Base-by-base conservation (phyloP, 2,888 invertebrate species). In the Ormia ochracea region DNA sequence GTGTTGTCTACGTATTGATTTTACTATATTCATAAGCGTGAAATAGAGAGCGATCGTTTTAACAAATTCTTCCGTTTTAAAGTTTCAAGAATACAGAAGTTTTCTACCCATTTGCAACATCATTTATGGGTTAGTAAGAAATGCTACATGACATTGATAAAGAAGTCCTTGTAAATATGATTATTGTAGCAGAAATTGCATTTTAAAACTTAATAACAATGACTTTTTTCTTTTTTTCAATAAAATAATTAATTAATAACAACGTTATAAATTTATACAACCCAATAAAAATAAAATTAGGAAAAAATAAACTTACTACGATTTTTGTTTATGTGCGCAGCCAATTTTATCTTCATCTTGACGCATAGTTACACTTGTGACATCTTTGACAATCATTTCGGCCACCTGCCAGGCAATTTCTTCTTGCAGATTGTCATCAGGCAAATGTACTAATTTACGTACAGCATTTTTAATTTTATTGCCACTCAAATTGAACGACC, bases 371-470 rank as follows among this genome's bases (percentile, higher is more conserved):
- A 97, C 92, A 89, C 93, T 95, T 45, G 97, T 97, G 78, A 98
- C 95, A 91, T 98, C 98, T 90, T 95, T 96, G 48, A 98, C 94
- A 86, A 98, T 98, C 96, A 97, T 97, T 90, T 97, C 96, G 26
- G 98, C 98, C 82, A 98, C 96, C 91, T 97, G 96, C 95, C 98
- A 96, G 4, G 98, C 98, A 92, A 98, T 94, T 89, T 98, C 98
- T 90, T 98, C 98, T 90, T 98, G 95, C 56, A 94, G 94, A 91
- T 95, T 95, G 84, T 96, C 94, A 87, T 96, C 95, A 66, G 94
- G 95, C 84, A 94, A 92, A 90, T 95, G 94, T 77, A 96, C 95
- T 87, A 96, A 92, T 87, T 93, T 94, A 85, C 93, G 94, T 79
- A 96, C 93, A 85, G 95, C 95, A 83, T 87, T 89, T 82, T 88